phyloP scores from a whole-genome alignment of 2,113 vertebrate genomes.

The Zootoca vivipara region DNA sequence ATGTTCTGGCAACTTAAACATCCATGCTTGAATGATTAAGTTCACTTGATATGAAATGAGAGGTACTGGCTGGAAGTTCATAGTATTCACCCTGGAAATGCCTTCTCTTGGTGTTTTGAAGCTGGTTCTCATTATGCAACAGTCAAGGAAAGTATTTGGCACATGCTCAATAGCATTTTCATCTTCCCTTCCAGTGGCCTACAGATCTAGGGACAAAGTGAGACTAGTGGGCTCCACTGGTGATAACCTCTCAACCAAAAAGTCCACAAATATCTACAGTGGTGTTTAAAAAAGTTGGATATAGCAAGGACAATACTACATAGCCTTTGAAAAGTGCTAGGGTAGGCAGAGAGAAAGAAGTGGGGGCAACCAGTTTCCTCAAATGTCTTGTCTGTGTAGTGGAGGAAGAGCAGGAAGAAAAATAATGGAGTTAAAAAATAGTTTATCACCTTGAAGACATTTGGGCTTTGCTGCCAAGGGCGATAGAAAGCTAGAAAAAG shows the following conservation, averaged over 20 bases:
- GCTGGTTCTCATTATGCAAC: not conserved
- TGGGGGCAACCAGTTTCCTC: not conserved
- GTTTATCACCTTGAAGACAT: slow-evolving; percentile 32
- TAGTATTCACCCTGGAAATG: not conserved
- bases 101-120: not conserved
- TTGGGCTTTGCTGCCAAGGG: not conserved
- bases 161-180: not conserved
- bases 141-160: not conserved
- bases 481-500: slow-evolving; percentile 17
- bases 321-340: not conserved
- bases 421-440: slow-evolving; percentile 28
- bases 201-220: not conserved
- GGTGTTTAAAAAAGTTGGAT: not conserved
- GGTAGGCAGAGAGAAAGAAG: slow-evolving; percentile 1
- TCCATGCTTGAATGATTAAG: too few relatives aligned
- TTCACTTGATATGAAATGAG: not conserved
- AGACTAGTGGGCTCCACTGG: too few relatives aligned
- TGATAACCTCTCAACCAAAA: not conserved
- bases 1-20: too few relatives aligned
- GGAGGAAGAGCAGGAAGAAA: not conserved
- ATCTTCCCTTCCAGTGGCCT: not conserved
- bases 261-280: not conserved
- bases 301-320: not conserved
- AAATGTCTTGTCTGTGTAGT: not conserved
- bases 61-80: not conserved